Base-by-base conservation (phyloP, 1,140 invertebrate species). In the Harpegnathos saltator region DNA sequence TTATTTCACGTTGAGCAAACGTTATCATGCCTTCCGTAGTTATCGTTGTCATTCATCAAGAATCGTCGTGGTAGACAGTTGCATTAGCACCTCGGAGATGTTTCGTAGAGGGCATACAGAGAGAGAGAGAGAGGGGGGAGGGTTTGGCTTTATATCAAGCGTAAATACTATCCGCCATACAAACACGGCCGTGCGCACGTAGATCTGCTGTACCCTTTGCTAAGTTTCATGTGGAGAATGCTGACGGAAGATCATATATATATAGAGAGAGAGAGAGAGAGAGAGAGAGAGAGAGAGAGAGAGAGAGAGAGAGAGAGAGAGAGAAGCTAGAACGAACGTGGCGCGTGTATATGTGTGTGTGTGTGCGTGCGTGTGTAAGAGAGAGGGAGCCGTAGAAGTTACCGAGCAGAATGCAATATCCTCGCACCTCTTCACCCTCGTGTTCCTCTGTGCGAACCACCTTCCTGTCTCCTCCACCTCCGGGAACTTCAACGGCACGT, bases 381-480 rank as follows among this genome's bases (percentile, higher is more conserved):
- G 44, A 72, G 19, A 4, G 33, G 33, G 14, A n/a, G 11, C 38
- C 52, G 68, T 19, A 75, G 63, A 85, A 75, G 72, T 85, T 85
- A 61, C 63, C 48, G 50, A 56, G 62, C 65, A 85, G 83, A 87
- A 85, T 77, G 65, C 61, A 85, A 83, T 83, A 83, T 83, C 63
- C 63, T 83, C 58, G 72, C 81, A 77, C 72, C 72, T 85, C 54
- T 65, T 77, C 29, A 26, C 65, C 44, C 59, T 22, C 48, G 65
- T 69, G 75, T 54, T 62, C 58, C 61, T 81, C 65, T 48, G 75
- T 78, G 48, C 74, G 63, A 78, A 22, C 29, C 63, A 58, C 19
- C 73, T 52, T 68, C 63, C 65, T 77, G 48, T 63, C 33, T 48
- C 48, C 33, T 33, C 15, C 56, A 52, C 63, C 63, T 22, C 38